A percentile compares a stretch with the other conserved stretches of the same genome.
Conservation (phyloP, 2,113 vertebrate species). For the Passer domesticus region DNA sequence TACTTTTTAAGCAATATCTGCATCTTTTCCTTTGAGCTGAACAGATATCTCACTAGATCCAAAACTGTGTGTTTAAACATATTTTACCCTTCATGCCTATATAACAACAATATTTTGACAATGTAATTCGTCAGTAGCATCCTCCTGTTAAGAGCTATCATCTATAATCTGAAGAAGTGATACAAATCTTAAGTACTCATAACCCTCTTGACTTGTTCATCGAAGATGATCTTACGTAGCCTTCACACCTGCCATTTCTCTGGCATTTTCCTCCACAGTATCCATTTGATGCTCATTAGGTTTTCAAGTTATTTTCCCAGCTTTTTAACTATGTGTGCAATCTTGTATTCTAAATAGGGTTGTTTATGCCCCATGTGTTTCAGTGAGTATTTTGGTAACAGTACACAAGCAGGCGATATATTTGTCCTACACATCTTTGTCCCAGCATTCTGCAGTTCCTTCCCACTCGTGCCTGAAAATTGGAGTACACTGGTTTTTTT, state of each 20-base stretch:
- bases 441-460: slow-evolving; percentile 69
- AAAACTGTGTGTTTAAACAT: slow-evolving; percentile 71
- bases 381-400: slow-evolving; percentile 71
- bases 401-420: slow-evolving; percentile 71
- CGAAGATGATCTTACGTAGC: slow-evolving; percentile 46
- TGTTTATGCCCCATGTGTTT: slow-evolving; percentile 70
- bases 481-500: slow-evolving; percentile 55
- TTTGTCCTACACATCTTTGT: slow-evolving; percentile 73
- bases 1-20: slow-evolving; percentile 54
- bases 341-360: slow-evolving; percentile 69
- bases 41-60: slow-evolving; percentile 67
- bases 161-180: slow-evolving; percentile 68
- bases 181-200: slow-evolving; percentile 68
- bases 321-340: slow-evolving; percentile 66
- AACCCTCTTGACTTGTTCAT: slow-evolving; percentile 58
- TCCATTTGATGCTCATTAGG: slow-evolving; percentile 62
- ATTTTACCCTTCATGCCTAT: slow-evolving; percentile 73
- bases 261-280: slow-evolving; percentile 60
- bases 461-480: slow-evolving; percentile 68
- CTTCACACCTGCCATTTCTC: slow-evolving; percentile 61
- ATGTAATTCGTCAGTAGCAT: slow-evolving; percentile 70
- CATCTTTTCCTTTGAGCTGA: slow-evolving; percentile 62
- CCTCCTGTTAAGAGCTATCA: slow-evolving; percentile 69
- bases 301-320: slow-evolving; percentile 67
- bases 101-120: slow-evolving; percentile 71